phyloP scores from a whole-genome alignment of 2,888 invertebrate genomes.

The Blastobasis lacticolella region DNA sequence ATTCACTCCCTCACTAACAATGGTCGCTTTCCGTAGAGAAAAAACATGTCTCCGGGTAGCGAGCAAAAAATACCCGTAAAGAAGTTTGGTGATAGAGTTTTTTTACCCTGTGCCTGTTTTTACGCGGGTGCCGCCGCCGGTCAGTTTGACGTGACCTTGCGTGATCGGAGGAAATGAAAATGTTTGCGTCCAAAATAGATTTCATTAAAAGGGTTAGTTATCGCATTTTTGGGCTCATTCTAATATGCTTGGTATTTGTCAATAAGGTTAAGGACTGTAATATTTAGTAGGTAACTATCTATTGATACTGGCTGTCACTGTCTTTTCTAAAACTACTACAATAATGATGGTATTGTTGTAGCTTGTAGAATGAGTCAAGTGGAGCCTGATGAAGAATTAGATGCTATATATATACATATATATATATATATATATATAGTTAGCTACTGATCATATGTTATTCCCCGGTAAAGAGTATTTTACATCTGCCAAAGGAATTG shows the following conservation, averaged over 20 bases:
- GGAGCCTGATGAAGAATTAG: too few relatives aligned
- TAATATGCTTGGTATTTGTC: conserved; percentile 20
- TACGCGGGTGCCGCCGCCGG: too few relatives aligned
- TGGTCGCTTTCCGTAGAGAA: conserved; percentile 9
- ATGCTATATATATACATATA: neutral
- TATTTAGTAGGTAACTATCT: neutral
- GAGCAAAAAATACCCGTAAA: neutral
- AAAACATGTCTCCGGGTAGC: neutral
- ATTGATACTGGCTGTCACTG: neutral
- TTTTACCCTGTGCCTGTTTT: conserved; percentile 11
- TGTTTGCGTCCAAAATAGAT: conserved; percentile 30
- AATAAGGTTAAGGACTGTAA: neutral
- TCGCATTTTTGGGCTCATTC: conserved; percentile 22
- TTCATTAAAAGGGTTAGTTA: conserved; percentile 34
- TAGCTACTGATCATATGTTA: too few relatives aligned
- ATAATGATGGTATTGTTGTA: too few relatives aligned
- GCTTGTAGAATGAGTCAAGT: too few relatives aligned
- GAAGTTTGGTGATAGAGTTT: neutral
- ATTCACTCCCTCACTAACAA: conserved; percentile 27
- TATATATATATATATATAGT: too few relatives aligned
- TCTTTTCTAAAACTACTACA: neutral
- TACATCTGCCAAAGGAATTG: too few relatives aligned
- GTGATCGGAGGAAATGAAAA: conserved; percentile 38
- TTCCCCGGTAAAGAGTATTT: too few relatives aligned
- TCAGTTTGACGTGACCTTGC: conserved; percentile 32